Base-by-base conservation (phyloP, 2,797 vertebrate species). In the Spondyliosoma cantharus region DNA sequence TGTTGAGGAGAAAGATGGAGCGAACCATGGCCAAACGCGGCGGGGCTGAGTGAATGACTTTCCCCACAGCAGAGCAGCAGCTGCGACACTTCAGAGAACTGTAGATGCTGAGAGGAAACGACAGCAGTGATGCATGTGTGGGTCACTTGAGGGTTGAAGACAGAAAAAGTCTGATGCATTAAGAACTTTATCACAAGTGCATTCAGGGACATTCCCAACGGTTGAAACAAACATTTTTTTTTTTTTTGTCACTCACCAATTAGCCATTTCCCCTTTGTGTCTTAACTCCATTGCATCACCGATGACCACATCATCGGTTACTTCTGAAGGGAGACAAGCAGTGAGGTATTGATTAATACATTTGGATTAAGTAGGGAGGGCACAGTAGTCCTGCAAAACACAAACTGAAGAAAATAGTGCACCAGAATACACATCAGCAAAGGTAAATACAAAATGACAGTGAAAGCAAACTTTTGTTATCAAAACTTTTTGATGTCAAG, bases 1-100 rank as follows among this genome's bases (percentile, higher is more conserved):
- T 96, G 80, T 88, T 89, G 75, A 99, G 95, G 71, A 96, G 96
- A 81, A 97, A 99, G 60, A 95, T 71, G 73, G 93, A 95, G 83
- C 96, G 94, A 22, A 96, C 82, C 25, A 29, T 8, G 0, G 94
- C 94, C 85, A 97, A 43, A 43, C 82, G 68, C 7, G 87, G 76
- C n/a, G 94, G 87, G 2, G 96, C 84, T 0, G 96, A 95, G 46
- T 95, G 90, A 14, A 97, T 90, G 19, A 94, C 88, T 73, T 93
- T 93, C 20, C 97, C 97, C 82, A 97, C 63, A 0, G 32, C 4
- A 3, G 29, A 62, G 27, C 69, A 50, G 81, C 97, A 99, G 0
- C 86, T 90, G 4, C 42, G 66, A 67, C 97, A 99, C 46, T 74
- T 82, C 42, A 99, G 92, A 7, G 66, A 43, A 20, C 94, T 94